Percentiles rank a stretch among this genome's conserved stretches.
phyloP scores from a whole-genome alignment of 2,888 invertebrate genomes.

The Amaurobius ferox region DNA sequence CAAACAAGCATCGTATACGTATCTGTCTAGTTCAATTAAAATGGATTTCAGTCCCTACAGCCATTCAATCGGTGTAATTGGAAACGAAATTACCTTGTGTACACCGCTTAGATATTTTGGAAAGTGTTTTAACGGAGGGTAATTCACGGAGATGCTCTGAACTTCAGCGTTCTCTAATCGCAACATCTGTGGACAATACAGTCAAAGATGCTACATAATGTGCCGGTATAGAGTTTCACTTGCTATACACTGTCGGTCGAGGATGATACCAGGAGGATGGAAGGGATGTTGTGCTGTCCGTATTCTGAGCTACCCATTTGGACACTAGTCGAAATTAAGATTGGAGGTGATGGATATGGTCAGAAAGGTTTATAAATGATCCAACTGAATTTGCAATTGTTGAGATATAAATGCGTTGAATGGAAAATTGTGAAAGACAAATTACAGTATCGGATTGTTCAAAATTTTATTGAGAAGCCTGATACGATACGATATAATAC shows the following conservation, averaged over 20 bases:
- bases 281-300: no score
- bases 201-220: slow-evolving; percentile 42
- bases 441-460: no score
- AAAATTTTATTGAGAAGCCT: no score
- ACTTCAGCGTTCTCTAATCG: slow-evolving; percentile 11
- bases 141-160: slow-evolving; percentile 60
- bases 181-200: slow-evolving; percentile 61
- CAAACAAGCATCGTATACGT: no score
- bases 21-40: not conserved
- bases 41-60: not conserved
- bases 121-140: slow-evolving; percentile 62
- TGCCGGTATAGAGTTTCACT: slow-evolving; percentile 44
- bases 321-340: not conserved
- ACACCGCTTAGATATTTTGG: slow-evolving; percentile 66
- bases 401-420: no score
- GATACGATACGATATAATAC: no score
- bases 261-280: no score
- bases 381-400: no score
- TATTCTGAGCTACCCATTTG: not conserved
- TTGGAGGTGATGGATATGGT: not conserved
- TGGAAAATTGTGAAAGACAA: no score
- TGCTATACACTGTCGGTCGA: not conserved
- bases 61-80: slow-evolving; percentile 44
- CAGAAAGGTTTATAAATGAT: not conserved
- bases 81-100: slow-evolving; percentile 62